Percentiles rank a stretch among this genome's conserved stretches.
phyloP scores from a whole-genome alignment of 1,140 invertebrate species.

The Copidosoma floridanum region DNA sequence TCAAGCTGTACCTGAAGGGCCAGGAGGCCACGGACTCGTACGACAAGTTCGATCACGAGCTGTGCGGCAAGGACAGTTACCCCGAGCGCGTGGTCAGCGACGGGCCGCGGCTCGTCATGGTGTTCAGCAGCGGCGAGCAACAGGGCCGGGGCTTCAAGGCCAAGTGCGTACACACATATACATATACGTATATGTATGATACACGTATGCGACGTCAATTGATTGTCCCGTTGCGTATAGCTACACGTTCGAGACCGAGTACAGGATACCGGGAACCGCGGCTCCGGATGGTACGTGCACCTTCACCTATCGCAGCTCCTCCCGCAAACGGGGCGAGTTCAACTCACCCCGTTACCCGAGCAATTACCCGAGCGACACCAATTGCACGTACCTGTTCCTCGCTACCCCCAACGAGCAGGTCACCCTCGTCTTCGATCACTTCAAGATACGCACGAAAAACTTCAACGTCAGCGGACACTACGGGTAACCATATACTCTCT shows the following conservation, averaged over 20 bases:
- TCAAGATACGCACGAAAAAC: slow-evolving; percentile 77
- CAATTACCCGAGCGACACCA: slow-evolving; percentile 90
- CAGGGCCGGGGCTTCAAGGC: slow-evolving; percentile 91
- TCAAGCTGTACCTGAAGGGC: slow-evolving; percentile 89
- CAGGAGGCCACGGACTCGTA: slow-evolving; percentile 90
- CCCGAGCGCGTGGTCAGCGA: slow-evolving; percentile 78
- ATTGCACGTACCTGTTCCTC: slow-evolving; percentile 88
- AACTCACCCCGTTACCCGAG: slow-evolving; percentile 94
- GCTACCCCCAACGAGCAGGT: slow-evolving; percentile 87
- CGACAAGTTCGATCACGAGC: slow-evolving; percentile 88
- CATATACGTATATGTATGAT: too few species aligned
- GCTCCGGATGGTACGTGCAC: slow-evolving; percentile 85
- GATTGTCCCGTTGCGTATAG: too few species aligned
- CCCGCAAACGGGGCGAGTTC: slow-evolving; percentile 83
- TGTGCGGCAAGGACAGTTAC: slow-evolving; percentile 76
- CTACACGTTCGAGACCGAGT: slow-evolving; percentile 87
- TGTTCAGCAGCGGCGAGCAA: slow-evolving; percentile 86
- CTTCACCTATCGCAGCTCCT: slow-evolving; percentile 86
- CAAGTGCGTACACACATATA: slow-evolving; percentile 46
- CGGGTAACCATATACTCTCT: slow-evolving; percentile 50
- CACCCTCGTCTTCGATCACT: slow-evolving; percentile 88
- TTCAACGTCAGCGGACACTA: slow-evolving; percentile 60
- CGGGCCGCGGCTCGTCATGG: slow-evolving; percentile 88
- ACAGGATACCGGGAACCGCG: slow-evolving; percentile 91
- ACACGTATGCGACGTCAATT: neutral